Conservation (phyloP, 1,140 invertebrate genomes). For the Reticulitermes speratus region DNA sequence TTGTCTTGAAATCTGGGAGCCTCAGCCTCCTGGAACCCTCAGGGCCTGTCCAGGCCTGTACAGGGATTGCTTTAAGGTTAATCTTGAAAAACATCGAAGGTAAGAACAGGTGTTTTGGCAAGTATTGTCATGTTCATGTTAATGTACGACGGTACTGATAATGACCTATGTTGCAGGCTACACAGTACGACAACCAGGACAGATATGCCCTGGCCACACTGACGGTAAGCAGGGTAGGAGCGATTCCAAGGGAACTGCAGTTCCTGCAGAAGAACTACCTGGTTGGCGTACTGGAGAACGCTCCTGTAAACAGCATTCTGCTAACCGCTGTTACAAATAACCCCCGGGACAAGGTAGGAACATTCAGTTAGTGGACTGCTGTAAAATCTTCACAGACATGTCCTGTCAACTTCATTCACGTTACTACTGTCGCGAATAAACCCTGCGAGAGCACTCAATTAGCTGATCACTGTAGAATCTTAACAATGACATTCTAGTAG, state of each 20-base stretch:
- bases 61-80: too few species aligned
- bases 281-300: slow-evolving; percentile 72
- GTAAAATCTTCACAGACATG: too few species aligned
- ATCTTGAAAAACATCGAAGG: too few species aligned
- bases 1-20: too few species aligned
- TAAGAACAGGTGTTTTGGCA: too few species aligned
- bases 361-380: neutral
- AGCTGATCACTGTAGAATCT: too few species aligned
- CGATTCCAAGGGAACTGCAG: slow-evolving; percentile 45
- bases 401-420: slow-evolving; percentile 67
- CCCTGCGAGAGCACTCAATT: too few species aligned
- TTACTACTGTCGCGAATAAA: slow-evolving; percentile 48
- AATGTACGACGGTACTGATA: too few species aligned
- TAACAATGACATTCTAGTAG: too few species aligned
- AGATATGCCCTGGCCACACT: slow-evolving; percentile 82
- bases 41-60: too few species aligned
- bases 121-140: too few species aligned
- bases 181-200: slow-evolving; percentile 84
- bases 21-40: too few species aligned
- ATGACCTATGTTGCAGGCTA: slow-evolving; percentile 58
- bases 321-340: slow-evolving; percentile 62
- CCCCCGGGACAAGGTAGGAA: slow-evolving; percentile 55
- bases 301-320: slow-evolving; percentile 69
- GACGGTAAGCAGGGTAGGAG: slow-evolving; percentile 59
- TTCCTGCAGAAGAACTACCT: slow-evolving; percentile 75